Evolutionary conservation across 2,113 vertebrate species (phyloP), one percentile per base, ranked within the genome.

Genomic region (Callipepla squamata): DNA sequence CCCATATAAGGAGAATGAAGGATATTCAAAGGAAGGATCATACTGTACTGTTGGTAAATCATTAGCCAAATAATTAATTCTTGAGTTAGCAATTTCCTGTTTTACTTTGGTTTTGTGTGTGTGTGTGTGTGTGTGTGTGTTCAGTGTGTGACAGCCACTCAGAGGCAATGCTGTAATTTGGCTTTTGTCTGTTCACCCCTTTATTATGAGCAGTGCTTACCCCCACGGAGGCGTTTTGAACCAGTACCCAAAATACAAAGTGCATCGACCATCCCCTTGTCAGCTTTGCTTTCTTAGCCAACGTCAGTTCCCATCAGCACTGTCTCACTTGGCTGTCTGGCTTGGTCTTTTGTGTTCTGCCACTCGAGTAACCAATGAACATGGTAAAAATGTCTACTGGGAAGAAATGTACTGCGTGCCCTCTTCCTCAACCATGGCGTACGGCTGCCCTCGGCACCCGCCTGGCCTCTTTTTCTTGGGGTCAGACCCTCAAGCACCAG

Each of bases 351-450:
- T 77, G 73, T 58, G 55, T 90, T 87, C 89, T 88, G 94, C 82
- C 85, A 78, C 70, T 96, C 81, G 91, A 86, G 91, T 96, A 95
- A 95, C 87, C 92, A 94, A 45, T 90, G 86, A 96, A 92, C 80
- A 65, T 11, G 81, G 57, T 93, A 53, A 90, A 92, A 78, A 80
- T 50, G 66, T 97, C 90, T 92, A 92, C 93, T 96, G 95, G 92
- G 93, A 94, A 94, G 89, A 90, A 75, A 73, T 73, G 28, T 87
- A 66, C 55, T 20, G 55, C 5, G 2, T 79, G 51, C 70, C 4
- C 40, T 51, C 28, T 53, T 62, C 25, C 75, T 85, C 70, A 17
- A 7, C 36, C 80, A 9, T 7, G 32, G 11, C 11, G 4, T 75
- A 88, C 9, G 34, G 53, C 57, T 70, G 86, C 73, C 75, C 53